Percentiles rank a stretch among this genome's conserved stretches.
Evolutionary conservation across 2,113 vertebrate species (phyloP).

Genomic region (Zosterops pallidus): DNA sequence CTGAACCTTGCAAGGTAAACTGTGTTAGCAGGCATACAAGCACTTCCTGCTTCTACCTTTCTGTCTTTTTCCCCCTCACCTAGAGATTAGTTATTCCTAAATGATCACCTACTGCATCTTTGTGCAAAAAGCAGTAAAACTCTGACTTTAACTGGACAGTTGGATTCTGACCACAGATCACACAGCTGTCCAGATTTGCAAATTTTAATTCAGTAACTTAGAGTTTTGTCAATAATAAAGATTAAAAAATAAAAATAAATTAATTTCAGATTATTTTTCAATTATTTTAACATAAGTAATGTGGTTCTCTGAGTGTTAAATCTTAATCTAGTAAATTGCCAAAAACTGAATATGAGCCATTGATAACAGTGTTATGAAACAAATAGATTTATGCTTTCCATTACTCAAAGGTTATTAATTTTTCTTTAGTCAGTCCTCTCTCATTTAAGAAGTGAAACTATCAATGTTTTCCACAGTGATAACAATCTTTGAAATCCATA

Average conservation of each 20-base stretch:
- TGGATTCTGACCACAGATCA: not conserved
- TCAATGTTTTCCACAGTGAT: not conserved
- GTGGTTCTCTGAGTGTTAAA: not conserved
- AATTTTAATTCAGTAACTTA: not conserved
- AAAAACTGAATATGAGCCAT: not conserved
- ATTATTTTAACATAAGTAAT: not conserved
- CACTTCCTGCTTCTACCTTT: not conserved
- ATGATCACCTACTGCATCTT: not conserved
- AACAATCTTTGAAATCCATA: not conserved
- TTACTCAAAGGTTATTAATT: not conserved
- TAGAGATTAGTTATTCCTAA: not conserved
- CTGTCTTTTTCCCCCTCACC: accelerated
- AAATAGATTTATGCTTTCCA: not conserved
- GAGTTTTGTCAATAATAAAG: not conserved
- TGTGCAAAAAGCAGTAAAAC: not conserved
- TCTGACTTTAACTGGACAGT: not conserved
- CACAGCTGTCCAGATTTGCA: not conserved
- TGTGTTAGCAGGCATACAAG: not conserved
- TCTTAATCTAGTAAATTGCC: not conserved
- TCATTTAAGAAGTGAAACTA: not conserved
- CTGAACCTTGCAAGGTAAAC: not conserved
- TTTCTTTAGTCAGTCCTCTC: not conserved
- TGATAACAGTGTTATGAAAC: not conserved
- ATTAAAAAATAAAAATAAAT: not conserved
- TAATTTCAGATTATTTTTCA: not conserved